Evolutionary conservation across 2,113 vertebrate species (phyloP), one percentile per base, ranked within the genome.

Genomic region (Zootoca vivipara): DNA sequence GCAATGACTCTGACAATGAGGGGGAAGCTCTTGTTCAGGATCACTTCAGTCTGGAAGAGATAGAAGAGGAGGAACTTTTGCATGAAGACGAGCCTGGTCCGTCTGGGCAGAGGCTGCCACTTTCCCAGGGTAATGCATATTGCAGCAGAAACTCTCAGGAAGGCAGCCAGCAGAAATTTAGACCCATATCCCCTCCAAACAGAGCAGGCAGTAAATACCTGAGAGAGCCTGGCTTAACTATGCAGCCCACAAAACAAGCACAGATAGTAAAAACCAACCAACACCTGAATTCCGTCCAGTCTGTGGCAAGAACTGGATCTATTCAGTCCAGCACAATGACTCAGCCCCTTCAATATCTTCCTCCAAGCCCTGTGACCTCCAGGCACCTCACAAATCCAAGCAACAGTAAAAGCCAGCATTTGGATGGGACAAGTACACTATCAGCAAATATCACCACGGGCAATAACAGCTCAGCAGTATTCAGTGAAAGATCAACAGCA

Each of bases 231-330:
- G 98, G 97, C 1, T 78, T 98, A 92, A 90, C 98, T 2, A 65
- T 98, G 92, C 98, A 99, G 95, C 97, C 99, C 65, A 98, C 97
- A 64, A 99, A 98, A 93, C 98, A 99, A 93, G 98, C 99, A 15
- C 99, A 99, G 95, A 99, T 99, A 1, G 98, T 99, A 62, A 99
- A 99, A 96, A 99, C 98, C 80, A 99, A 97, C 90, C 98, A 98
- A 90, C 98, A 99, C 38, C 95, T 98, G 94, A 98, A 96, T 79
- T 97, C 98, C 3, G 86, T 94, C 85, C 98, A 97, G 87, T 84
- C 93, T 0, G 96, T 89, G 0, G 82, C 92, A 65, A 97, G 96
- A 90, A 77, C 83, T 1, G 95, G 95, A 24, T 93, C 77, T 90
- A 90, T 13, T 58, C 93, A 64, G 0, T 80, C 89, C 26, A 94